phyloP scores from a whole-genome alignment of 1,140 invertebrate genomes.

The Caenorhabditis briggsae region DNA sequence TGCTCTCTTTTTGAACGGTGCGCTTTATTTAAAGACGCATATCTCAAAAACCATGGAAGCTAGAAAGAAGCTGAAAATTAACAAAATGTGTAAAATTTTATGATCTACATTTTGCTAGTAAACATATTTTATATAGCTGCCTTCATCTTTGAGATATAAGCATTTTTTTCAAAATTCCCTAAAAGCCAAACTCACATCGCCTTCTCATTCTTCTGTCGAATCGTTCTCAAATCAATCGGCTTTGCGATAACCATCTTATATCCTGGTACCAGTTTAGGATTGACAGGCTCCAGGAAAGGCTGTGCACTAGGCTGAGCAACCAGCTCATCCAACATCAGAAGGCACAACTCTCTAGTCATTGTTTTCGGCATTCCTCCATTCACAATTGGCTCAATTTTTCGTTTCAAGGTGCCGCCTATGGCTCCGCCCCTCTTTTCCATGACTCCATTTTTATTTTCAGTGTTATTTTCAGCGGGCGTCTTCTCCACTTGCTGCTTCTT shows the following conservation, averaged over 20 bases:
- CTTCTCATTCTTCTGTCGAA: slow-evolving; percentile 53
- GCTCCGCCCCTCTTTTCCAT: not conserved
- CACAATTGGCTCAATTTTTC: slow-evolving; percentile 52
- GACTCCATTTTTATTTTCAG: not conserved
- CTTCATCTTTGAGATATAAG: no score
- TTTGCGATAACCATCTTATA: slow-evolving; percentile 57
- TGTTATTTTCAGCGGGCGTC: not conserved
- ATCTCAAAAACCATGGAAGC: no score
- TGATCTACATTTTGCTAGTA: no score
- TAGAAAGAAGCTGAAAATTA: no score
- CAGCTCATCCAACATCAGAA: slow-evolving; percentile 61
- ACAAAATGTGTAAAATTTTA: no score
- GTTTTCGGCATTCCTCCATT: slow-evolving; percentile 17
- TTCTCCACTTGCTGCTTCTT: not conserved
- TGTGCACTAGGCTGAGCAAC: slow-evolving; percentile 30
- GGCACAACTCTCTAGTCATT: not conserved
- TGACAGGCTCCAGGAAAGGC: slow-evolving; percentile 60
- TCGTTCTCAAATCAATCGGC: slow-evolving; percentile 63
- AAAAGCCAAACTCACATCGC: not conserved
- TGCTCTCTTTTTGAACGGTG: no score
- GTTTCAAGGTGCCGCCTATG: slow-evolving; percentile 34
- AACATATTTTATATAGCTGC: no score
- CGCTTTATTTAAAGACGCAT: no score
- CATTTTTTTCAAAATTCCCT: no score
- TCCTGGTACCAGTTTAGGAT: slow-evolving; percentile 45